These are phyloP conservation scores for Agrotis ipsilon DNA, from an alignment of 2,888 invertebrate genomes.

Conservation along the genomic window DNA sequence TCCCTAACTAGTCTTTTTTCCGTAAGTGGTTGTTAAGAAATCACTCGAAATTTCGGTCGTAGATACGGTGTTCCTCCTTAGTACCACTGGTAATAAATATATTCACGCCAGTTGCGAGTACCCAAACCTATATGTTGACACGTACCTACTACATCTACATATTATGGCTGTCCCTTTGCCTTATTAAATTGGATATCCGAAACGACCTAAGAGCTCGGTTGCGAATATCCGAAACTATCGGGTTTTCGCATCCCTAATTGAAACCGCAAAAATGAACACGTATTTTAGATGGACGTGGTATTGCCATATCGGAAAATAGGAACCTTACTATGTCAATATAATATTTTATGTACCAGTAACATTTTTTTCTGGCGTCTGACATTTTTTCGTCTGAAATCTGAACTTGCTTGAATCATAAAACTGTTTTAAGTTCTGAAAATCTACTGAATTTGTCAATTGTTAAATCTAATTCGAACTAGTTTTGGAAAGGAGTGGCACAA, in stretches of 20 bases:
- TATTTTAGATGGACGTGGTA: slow-evolving; percentile 37
- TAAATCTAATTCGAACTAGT: too few relatives aligned
- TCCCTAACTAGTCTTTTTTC: too few relatives aligned
- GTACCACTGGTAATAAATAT: neutral
- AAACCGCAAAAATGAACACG: slow-evolving; percentile 52
- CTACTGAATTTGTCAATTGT: neutral
- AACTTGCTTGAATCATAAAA: neutral
- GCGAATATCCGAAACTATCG: slow-evolving; percentile 47
- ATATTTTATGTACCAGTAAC: neutral
- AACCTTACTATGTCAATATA: neutral
- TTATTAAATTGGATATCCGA: slow-evolving; percentile 31
- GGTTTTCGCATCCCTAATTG: slow-evolving; percentile 41
- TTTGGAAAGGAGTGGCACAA: too few relatives aligned
- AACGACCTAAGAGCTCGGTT: slow-evolving; percentile 11
- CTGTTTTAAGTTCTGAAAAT: neutral
- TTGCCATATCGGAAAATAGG: neutral
- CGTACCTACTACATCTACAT: neutral
- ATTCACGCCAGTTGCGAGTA: neutral
- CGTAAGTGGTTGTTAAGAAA: too few relatives aligned
- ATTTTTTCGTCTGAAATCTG: neutral
- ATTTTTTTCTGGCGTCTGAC: neutral
- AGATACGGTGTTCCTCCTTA: too few relatives aligned
- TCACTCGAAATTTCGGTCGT: too few relatives aligned
- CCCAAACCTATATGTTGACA: neutral
- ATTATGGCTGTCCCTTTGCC: neutral